A percentile compares a stretch with the other conserved stretches of the same genome.
These are phyloP conservation scores for Meteorus colon DNA, from an alignment of 2,888 invertebrate species.

Conservation along the genomic window DNA sequence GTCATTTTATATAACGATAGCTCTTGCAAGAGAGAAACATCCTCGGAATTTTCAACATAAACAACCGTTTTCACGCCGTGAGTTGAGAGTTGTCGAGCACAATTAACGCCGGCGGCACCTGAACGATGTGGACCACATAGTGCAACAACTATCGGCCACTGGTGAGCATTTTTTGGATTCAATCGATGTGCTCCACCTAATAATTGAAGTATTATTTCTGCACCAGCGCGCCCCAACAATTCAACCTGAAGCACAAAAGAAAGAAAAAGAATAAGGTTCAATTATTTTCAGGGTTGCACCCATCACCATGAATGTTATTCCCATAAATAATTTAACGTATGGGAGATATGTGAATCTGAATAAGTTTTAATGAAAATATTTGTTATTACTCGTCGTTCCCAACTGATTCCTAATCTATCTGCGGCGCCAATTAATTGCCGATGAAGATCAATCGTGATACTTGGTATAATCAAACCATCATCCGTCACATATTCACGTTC, in stretches of 20 bases:
- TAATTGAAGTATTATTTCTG: conserved; percentile 88
- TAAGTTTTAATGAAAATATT: too few species aligned
- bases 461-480: conserved; percentile 87
- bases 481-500: conserved; percentile 84
- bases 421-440: conserved; percentile 81
- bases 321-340: too few species aligned
- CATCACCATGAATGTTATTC: too few species aligned
- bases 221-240: conserved; percentile 87
- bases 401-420: conserved; percentile 80
- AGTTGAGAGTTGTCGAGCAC: conserved; percentile 86
- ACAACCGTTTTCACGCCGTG: conserved; percentile 86
- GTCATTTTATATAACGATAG: conserved; percentile 81
- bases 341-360: too few species aligned
- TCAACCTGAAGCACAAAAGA: conserved; percentile 75
- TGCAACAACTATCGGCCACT: conserved; percentile 87
- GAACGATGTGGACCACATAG: conserved; percentile 82
- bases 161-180: conserved; percentile 91
- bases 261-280: too few species aligned
- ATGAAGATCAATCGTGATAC: conserved; percentile 80
- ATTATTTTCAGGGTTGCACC: too few species aligned
- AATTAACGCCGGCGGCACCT: conserved; percentile 82
- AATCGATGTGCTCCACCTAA: conserved; percentile 89
- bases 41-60: conserved; percentile 74
- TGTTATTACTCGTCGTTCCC: conserved; percentile 75
- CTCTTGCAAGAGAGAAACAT: conserved; percentile 77